Conservation (phyloP, 1,140 invertebrate species). For the Mactra quadrangularis region DNA sequence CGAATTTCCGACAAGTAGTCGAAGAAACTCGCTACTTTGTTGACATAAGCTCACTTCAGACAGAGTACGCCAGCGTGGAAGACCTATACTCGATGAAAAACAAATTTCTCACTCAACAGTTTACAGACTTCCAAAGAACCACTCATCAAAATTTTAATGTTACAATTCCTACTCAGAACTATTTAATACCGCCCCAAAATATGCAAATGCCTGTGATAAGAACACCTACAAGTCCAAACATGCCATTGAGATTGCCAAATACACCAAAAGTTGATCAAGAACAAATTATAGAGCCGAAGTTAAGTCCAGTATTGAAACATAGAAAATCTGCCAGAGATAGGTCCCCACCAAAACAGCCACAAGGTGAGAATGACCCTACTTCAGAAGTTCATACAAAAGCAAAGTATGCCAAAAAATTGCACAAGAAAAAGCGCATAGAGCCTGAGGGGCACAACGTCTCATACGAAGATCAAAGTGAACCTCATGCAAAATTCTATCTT, state of each 20-base stretch:
- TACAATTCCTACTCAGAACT: constrained; percentile 38
- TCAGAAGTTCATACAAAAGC: not conserved
- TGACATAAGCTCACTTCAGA: constrained; percentile 52
- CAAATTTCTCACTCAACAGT: constrained; percentile 18
- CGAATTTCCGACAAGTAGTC: constrained; percentile 27
- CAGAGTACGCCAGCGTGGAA: constrained; percentile 54
- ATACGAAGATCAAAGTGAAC: constrained; percentile 1
- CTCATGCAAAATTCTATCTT: constrained; percentile 2
- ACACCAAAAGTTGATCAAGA: not conserved
- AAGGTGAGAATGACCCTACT: not conserved
- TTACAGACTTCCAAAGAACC: constrained; percentile 1
- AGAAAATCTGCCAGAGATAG: constrained; percentile 27
- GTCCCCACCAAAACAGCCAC: not conserved
- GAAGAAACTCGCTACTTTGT: constrained; percentile 48
- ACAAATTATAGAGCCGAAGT: not conserved
- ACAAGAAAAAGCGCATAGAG: constrained; percentile 40
- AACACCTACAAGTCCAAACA: not conserved
- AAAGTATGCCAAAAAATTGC: constrained; percentile 29
- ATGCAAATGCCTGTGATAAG: not conserved
- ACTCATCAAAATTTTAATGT: not conserved
- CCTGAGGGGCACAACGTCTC: constrained; percentile 42
- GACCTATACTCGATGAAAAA: constrained; percentile 49
- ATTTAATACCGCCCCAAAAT: not conserved
- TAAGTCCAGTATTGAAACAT: constrained; percentile 1
- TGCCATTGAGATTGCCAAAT: not conserved